Evolutionary conservation across 2,888 invertebrate genomes (phyloP).

Genomic region (Chymomyza fuscimana): DNA sequence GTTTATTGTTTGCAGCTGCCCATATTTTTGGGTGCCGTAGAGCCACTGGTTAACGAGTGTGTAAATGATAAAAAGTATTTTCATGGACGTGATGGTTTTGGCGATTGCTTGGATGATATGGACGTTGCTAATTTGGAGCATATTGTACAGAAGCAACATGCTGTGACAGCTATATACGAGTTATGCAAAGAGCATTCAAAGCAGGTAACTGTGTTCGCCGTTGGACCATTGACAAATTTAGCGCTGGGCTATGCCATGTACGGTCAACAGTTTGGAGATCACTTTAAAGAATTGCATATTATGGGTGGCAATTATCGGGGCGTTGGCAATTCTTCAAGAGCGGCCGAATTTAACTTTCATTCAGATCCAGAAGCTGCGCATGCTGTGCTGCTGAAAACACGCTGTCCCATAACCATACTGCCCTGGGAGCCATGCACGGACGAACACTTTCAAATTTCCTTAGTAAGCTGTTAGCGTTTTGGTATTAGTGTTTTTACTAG

Average conservation of each 20-base stretch:
- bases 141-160: constrained; percentile 81
- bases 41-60: constrained; percentile 79
- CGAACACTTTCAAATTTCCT: constrained; percentile 67
- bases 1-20: constrained; percentile 82
- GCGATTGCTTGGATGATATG: constrained; percentile 79
- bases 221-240: constrained; percentile 90
- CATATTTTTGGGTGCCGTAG: constrained; percentile 84
- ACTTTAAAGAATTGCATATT: constrained; percentile 85
- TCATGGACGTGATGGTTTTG: constrained; percentile 87
- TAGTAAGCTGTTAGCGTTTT: constrained; percentile 58
- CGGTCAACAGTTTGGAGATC: constrained; percentile 82
- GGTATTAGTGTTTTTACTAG: neutral
- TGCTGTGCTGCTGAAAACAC: constrained; percentile 84
- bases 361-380: constrained; percentile 89
- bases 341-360: constrained; percentile 89
- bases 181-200: constrained; percentile 82
- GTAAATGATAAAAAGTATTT: constrained; percentile 79
- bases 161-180: constrained; percentile 83
- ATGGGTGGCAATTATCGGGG: constrained; percentile 88
- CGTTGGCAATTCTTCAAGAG: constrained; percentile 82
- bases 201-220: constrained; percentile 83
- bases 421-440: constrained; percentile 86
- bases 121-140: constrained; percentile 77
- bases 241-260: constrained; percentile 87
- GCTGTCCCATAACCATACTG: constrained; percentile 82